Base-by-base conservation (phyloP, 2,888 invertebrate genomes). In the Epistrophella euchroma region DNA sequence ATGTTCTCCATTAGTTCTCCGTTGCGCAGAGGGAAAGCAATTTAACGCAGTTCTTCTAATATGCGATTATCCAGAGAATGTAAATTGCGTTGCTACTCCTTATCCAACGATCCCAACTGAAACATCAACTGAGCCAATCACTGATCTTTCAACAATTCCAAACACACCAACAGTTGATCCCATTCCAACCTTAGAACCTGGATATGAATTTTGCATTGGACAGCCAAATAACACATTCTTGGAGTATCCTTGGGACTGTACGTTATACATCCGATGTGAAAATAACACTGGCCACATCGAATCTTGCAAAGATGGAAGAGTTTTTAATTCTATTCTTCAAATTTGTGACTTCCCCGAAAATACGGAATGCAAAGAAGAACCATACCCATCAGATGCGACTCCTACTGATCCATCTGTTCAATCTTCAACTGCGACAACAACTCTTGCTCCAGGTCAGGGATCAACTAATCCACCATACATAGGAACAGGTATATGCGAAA, bases 241-340 rank as follows among this genome's bases (percentile, higher is more conserved):
- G 1, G 90, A 91, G 0, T 90, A 90, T 70, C 89, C 87, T 0
- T 88, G 60, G 7, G 84, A 91, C 62, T 91, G 91, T 19, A 74
- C 88, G 0, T 84, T 88, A 86, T 91, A 87, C 37, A 80, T 91
- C 22, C 62, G 82, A 4, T 91, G 91, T 28, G 55, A 72, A 25
- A 43, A 88, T 19, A 72, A 86, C 11, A 56, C 88, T 4, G 88
- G 88, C 0, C 9, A 78, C 0, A n/a, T 90, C 19, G 70, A 78
- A 0, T 28, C 88, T 0, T 91, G 91, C 70, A 87, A 88, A 7
- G 66, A 74, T 0, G 43, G 80, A 5, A 32, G 88, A 84, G 80
- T 90, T 0, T 90, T 89, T 6, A 90, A 90, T 88, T 88, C 90
- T 0, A 70, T 87, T 17, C 82, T 88, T 0, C 50, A 87, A 0